These are phyloP conservation scores for Eledone cirrhosa DNA, from an alignment of 2,888 invertebrate genomes.

Conservation along the genomic window DNA sequence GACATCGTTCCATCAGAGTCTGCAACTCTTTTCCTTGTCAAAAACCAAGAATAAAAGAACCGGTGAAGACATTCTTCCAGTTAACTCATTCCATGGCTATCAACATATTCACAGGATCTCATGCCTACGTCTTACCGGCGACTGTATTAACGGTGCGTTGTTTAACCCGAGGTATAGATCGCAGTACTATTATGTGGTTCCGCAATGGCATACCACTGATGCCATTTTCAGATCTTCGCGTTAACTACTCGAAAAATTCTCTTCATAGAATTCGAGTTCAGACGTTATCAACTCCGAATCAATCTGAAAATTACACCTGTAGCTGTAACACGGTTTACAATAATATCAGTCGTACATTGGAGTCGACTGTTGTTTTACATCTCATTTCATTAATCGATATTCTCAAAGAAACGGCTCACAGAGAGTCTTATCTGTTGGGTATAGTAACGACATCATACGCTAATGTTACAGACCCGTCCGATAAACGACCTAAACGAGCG, in stretches of 20 bases:
- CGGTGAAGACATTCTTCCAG: slow-evolving; percentile 52
- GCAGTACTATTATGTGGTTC: slow-evolving; percentile 56
- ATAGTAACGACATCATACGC: slow-evolving; percentile 33
- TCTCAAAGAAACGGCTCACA: slow-evolving; percentile 46
- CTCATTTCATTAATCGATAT: slow-evolving; percentile 52
- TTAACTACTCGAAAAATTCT: neutral
- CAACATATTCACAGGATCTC: slow-evolving; percentile 53
- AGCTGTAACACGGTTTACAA: slow-evolving; percentile 36
- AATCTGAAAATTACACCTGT: slow-evolving; percentile 58
- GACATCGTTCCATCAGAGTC: slow-evolving; percentile 43
- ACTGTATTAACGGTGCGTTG: slow-evolving; percentile 57
- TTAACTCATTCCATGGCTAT: slow-evolving; percentile 51
- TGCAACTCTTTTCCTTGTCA: slow-evolving; percentile 52
- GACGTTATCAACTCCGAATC: slow-evolving; percentile 32
- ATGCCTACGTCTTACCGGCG: slow-evolving; percentile 55
- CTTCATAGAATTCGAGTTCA: neutral
- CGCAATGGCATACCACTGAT: slow-evolving; percentile 45
- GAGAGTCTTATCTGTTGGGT: slow-evolving; percentile 45
- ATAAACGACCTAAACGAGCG: slow-evolving; percentile 44
- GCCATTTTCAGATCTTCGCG: neutral
- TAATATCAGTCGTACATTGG: slow-evolving; percentile 38
- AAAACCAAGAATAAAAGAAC: slow-evolving; percentile 47
- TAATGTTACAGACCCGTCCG: slow-evolving; percentile 49
- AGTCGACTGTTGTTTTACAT: slow-evolving; percentile 48
- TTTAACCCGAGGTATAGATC: slow-evolving; percentile 52